Conservation (phyloP, 2,113 vertebrate genomes). For the Gadus chalcogrammus region DNA sequence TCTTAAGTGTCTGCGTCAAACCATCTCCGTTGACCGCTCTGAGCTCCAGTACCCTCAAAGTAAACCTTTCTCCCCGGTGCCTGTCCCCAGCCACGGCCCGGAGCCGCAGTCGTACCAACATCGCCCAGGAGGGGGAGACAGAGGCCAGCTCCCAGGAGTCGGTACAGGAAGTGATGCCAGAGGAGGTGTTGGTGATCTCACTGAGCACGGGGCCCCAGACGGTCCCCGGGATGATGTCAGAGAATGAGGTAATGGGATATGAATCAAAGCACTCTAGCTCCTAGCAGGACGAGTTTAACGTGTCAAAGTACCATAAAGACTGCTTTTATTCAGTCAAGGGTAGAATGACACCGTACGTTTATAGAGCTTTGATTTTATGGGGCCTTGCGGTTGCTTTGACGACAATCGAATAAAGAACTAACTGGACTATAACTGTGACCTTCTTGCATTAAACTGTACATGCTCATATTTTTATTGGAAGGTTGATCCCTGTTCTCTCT, state of each 20-base stretch:
- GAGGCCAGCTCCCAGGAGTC: constrained; percentile 89
- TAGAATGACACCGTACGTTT: neutral
- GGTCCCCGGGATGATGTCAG: constrained; percentile 98
- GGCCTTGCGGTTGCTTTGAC: neutral
- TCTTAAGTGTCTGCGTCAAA: neutral
- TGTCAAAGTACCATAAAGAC: constrained; percentile 31
- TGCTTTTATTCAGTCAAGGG: neutral
- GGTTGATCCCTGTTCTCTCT: too few species aligned
- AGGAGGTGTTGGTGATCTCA: constrained; percentile 96
- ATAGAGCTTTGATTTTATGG: neutral
- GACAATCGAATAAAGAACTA: neutral
- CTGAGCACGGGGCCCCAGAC: constrained; percentile 87
- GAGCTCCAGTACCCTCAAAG: neutral
- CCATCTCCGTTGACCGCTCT: neutral
- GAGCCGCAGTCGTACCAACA: constrained; percentile 89
- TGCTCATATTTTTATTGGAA: too few species aligned
- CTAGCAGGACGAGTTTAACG: constrained; percentile 20
- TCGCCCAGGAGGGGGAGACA: constrained; percentile 84
- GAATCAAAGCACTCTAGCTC: constrained; percentile 42
- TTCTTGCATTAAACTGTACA: too few species aligned
- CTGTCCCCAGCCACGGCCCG: constrained; percentile 77
- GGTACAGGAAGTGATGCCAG: constrained; percentile 85
- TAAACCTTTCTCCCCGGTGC: constrained; percentile 1
- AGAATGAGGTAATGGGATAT: constrained; percentile 88
- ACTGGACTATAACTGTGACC: too few species aligned